Evolutionary conservation across 2,113 vertebrate species (phyloP), one percentile per base, ranked within the genome.

Genomic region (Gulo gulo): DNA sequence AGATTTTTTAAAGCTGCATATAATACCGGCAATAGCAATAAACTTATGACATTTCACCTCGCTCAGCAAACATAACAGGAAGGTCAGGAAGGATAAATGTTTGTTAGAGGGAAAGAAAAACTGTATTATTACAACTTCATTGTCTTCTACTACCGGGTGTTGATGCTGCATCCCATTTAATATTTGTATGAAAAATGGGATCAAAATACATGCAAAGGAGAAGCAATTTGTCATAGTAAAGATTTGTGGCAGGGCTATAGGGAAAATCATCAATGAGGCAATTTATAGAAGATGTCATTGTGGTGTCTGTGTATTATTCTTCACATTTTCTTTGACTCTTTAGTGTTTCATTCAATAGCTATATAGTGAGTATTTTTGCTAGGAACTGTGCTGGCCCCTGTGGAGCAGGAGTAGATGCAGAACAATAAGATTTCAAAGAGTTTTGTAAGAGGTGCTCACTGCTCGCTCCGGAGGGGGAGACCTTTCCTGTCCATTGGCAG

Each of bases 71-170:
- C n/a, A 42, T 55, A 92, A 76, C 87, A 89, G 0, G 16, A 79
- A 96, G 80, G 95, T 97, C 97, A 91, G 94, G 57, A 90, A 97
- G 71, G 89, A 88, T 93, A 95, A 78, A 95, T 92, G 45, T 96
- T 93, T 92, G 63, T 71, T 82, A 87, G 69, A 52, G 47, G 59
- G 88, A 78, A 95, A 94, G 89, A 97, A 96, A 96, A 95, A 97
- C 97, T 91, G 52, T n/a, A 8, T 94, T 73, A 73, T 94, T 78
- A 79, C 47, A 94, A 84, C 74, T 96, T 96, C 61, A 93, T 86
- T 31, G 59, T 88, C 61, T 91, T 92, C 65, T 79, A 7, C 1
- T 42, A 45, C 36, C 94, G 91, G 93, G 42, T 42, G 67, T 88
- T 81, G 39, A 36, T 42, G 14, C 24, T 47, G 18, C 26, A 87